Conservation (phyloP, 2,113 vertebrate species). For the Propithecus coquereli region DNA sequence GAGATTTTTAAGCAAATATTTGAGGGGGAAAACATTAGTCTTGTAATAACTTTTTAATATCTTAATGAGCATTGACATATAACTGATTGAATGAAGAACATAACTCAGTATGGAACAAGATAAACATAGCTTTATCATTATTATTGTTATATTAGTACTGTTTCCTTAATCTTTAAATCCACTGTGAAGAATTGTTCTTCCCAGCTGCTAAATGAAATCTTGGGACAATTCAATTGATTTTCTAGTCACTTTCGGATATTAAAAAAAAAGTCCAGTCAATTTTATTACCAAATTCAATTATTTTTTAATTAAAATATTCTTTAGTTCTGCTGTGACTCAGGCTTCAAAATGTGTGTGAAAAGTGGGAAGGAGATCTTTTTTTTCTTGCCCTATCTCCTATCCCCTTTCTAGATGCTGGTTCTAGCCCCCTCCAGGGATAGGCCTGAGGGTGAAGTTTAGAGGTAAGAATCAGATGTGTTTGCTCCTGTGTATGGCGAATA, state of each 20-base stretch:
- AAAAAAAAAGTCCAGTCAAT: neutral
- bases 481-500: neutral
- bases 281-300: neutral
- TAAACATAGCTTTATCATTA: neutral
- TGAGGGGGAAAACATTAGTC: fast-evolving
- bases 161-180: neutral
- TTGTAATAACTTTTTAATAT: neutral
- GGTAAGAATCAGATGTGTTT: neutral
- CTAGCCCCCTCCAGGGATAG: neutral
- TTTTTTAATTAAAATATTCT: neutral
- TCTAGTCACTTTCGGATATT: neutral
- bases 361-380: neutral
- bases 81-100: neutral
- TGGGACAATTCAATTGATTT: neutral
- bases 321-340: neutral
- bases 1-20: neutral
- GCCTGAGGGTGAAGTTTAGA: neutral
- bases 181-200: neutral
- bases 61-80: neutral
- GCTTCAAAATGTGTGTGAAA: neutral
- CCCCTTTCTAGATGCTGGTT: neutral
- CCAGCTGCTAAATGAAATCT: neutral
- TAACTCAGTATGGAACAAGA: neutral
- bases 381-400: neutral
- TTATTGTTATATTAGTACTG: neutral